Evolutionary conservation across 2,888 invertebrate species (phyloP).

Genomic region (Sphaerophoria taeniata): DNA sequence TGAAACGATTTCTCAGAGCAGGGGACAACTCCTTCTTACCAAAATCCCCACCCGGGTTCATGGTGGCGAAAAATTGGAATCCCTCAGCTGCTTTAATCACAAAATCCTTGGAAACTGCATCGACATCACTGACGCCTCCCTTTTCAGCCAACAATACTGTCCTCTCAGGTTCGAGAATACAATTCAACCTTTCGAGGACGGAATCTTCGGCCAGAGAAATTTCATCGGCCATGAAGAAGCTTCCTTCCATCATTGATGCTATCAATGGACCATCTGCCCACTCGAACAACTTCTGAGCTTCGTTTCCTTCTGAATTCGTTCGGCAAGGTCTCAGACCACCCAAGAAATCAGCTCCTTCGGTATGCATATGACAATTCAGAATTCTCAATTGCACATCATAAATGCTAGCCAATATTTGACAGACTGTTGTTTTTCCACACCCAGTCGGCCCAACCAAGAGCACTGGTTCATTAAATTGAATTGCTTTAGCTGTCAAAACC

Average conservation of each 20-base stretch:
- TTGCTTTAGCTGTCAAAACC: constrained; percentile 91
- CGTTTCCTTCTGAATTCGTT: constrained; percentile 60
- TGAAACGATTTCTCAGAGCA: constrained; percentile 97
- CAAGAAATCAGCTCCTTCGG: constrained; percentile 98
- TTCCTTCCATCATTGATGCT: constrained; percentile 93
- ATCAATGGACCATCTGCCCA: constrained; percentile 99
- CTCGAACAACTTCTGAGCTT: constrained; percentile 89
- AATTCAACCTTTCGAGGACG: constrained; percentile 98
- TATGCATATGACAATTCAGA: constrained; percentile 99
- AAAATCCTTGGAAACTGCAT: constrained; percentile 82
- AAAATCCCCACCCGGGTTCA: constrained; percentile 99
- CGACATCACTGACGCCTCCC: constrained; percentile 85
- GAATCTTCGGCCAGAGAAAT: constrained; percentile 99
- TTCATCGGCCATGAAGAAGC: constrained; percentile 97
- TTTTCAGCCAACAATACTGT: constrained; percentile 96
- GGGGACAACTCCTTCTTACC: constrained; percentile 99
- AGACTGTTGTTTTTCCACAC: constrained; percentile 98
- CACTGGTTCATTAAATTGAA: constrained; percentile 96
- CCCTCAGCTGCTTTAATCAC: constrained; percentile 87
- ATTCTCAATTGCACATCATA: constrained; percentile 88
- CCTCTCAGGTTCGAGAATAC: constrained; percentile 96
- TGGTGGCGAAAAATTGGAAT: constrained; percentile 97
- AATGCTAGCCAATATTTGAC: constrained; percentile 92
- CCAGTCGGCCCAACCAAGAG: constrained; percentile 98
- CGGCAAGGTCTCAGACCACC: constrained; percentile 95